A percentile compares a stretch with the other conserved stretches of the same genome.
phyloP scores from a whole-genome alignment of 2,797 vertebrate genomes.

The Micromesistius poutassou region DNA sequence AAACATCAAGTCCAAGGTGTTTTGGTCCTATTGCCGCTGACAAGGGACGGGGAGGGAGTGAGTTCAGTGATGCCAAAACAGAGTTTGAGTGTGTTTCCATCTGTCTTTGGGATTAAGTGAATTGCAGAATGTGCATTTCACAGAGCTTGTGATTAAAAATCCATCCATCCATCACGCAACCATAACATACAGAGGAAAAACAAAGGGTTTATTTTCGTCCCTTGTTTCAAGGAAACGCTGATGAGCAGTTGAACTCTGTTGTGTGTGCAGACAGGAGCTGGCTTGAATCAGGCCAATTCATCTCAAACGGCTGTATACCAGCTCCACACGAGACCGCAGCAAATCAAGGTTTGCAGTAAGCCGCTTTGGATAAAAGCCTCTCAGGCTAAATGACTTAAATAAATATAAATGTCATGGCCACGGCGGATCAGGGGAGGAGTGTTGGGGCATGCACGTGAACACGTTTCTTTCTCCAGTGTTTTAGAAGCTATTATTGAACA shows the following conservation, averaged over 20 bases:
- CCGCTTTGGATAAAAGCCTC: neutral
- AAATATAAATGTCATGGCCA: neutral
- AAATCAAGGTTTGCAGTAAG: neutral
- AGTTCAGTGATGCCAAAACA: conserved; percentile 26
- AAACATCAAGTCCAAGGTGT: neutral
- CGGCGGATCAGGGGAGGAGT: neutral
- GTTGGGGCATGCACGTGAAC: neutral
- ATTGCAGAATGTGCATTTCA: conserved; percentile 38
- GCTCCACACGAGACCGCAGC: neutral
- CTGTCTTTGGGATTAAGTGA: conserved; percentile 39
- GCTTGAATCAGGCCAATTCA: neutral
- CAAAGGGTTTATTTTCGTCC: neutral
- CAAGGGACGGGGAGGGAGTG: neutral
- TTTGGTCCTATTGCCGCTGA: neutral
- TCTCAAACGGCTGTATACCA: neutral
- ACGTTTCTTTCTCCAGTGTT: neutral
- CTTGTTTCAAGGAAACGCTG: conserved; percentile 19
- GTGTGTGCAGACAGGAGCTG: neutral
- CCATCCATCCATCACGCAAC: neutral
- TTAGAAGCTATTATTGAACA: conserved; percentile 4
- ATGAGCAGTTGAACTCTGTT: neutral
- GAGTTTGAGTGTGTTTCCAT: conserved; percentile 22
- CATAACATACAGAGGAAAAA: conserved; percentile 1
- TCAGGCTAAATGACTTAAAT: neutral
- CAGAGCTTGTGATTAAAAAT: conserved; percentile 37